A percentile compares a stretch with the other conserved stretches of the same genome.
These are phyloP conservation scores for Holacanthus passer DNA, from an alignment of 2,113 vertebrate species.

Conservation along the genomic window DNA sequence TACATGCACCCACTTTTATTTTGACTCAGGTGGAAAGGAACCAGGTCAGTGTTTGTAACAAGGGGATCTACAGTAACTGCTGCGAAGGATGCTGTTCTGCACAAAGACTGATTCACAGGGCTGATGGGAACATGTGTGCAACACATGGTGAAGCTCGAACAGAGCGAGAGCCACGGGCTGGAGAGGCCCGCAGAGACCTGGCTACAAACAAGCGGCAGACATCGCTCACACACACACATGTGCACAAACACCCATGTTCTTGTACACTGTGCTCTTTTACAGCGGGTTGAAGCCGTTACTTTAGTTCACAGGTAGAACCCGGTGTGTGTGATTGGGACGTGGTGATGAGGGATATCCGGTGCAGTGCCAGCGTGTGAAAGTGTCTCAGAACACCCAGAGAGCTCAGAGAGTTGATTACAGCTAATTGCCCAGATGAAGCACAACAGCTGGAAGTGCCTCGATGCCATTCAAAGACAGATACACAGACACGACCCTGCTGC, in stretches of 20 bases:
- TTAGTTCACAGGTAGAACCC: conserved; percentile 54
- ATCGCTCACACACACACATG: conserved; percentile 33
- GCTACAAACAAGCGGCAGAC: conserved; percentile 69
- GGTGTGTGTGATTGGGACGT: conserved; percentile 49
- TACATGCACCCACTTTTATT: conserved; percentile 42
- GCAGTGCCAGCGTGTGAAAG: conserved; percentile 73
- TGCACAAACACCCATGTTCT: conserved; percentile 44
- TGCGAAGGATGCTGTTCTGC: conserved; percentile 74
- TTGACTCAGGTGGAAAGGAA: conserved; percentile 54
- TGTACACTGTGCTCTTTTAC: conserved; percentile 50
- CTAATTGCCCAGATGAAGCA: conserved; percentile 79
- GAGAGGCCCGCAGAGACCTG: conserved; percentile 69
- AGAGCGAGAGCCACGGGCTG: conserved; percentile 61
- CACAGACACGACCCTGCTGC: background rate
- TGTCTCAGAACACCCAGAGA: conserved; percentile 78
- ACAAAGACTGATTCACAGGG: conserved; percentile 79
- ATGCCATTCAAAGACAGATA: conserved; percentile 55
- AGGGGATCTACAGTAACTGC: conserved; percentile 74
- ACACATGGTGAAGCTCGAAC: conserved; percentile 77
- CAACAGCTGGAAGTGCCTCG: conserved; percentile 75
- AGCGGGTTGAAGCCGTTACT: conserved; percentile 37
- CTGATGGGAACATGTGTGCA: conserved; percentile 80
- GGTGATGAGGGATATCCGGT: conserved; percentile 71
- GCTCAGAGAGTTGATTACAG: conserved; percentile 79
- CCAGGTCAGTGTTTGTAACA: conserved; percentile 56